Evolutionary conservation across 35 echinoderm and acorn worm species (phyloP).

Genomic region (Apostichopus californicus): DNA sequence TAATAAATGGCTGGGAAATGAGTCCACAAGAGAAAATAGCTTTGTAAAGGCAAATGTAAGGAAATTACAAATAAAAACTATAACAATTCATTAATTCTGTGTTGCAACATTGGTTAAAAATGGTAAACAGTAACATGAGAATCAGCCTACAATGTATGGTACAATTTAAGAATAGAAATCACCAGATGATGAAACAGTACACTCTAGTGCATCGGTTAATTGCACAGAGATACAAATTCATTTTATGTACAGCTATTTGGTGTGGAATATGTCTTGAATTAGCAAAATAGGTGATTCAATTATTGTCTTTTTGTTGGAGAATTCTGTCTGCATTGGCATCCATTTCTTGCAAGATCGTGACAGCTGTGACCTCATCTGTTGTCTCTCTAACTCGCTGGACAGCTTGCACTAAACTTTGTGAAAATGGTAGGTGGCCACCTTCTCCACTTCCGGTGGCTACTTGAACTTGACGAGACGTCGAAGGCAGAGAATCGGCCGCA

Average conservation of each 20-base stretch:
- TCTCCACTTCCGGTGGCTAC: not conserved
- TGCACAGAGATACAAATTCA: not conserved
- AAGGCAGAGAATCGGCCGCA: not conserved
- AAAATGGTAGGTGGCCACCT: conserved; percentile 27
- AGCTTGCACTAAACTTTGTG: conserved; percentile 36
- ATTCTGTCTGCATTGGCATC: conserved; percentile 54
- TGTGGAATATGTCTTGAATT: not conserved
- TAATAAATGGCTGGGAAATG: no score
- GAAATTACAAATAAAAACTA: no score
- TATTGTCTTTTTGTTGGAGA: conserved; percentile 39
- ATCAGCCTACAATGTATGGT: no score
- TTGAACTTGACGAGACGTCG: conserved; percentile 7
- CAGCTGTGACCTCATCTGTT: conserved; percentile 42
- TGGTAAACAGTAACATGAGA: no score
- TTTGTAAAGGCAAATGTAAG: no score
- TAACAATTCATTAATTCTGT: no score
- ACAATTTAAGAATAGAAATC: no score
- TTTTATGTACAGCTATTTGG: not conserved
- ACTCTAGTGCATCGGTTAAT: not conserved
- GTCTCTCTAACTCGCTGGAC: conserved; percentile 38
- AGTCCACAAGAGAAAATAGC: no score
- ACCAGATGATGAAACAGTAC: no score
- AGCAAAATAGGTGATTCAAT: not conserved
- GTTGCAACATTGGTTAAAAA: no score
- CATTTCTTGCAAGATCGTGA: conserved; percentile 48